These are phyloP conservation scores for Clarias magur DNA, from an alignment of 2,113 vertebrate species.

Conservation along the genomic window DNA sequence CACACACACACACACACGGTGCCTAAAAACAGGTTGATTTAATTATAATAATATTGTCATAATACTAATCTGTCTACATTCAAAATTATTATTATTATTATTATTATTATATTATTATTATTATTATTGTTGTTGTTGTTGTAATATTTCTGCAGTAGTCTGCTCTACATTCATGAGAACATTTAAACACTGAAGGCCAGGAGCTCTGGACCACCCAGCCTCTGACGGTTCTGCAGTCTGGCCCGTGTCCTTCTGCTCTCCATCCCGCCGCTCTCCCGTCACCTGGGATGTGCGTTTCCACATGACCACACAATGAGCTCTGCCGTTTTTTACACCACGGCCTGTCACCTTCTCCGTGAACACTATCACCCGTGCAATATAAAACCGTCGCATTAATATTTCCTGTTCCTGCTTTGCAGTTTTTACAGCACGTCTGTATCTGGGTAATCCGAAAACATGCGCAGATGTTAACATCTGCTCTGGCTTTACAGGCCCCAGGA, in stretches of 20 bases:
- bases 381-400: constrained; percentile 85
- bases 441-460: constrained; percentile 93
- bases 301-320: constrained; percentile 45
- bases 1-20: no score
- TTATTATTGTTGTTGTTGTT: background rate
- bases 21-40: background rate
- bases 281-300: constrained; percentile 39
- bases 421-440: constrained; percentile 90
- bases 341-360: constrained; percentile 68
- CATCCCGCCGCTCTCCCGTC: background rate
- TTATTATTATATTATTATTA: background rate
- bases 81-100: background rate
- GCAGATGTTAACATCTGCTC: constrained; percentile 98
- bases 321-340: constrained; percentile 58
- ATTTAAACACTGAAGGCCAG: background rate
- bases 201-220: constrained; percentile 15
- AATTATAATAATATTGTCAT: background rate
- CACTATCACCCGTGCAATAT: constrained; percentile 79
- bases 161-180: background rate
- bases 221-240: background rate
- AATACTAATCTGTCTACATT: background rate
- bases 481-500: constrained; percentile 93
- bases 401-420: constrained; percentile 83
- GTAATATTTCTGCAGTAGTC: background rate
- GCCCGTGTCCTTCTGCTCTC: constrained; percentile 56